Evolutionary conservation across 1,140 invertebrate genomes (phyloP).

Genomic region (Heliconius hermathena): DNA sequence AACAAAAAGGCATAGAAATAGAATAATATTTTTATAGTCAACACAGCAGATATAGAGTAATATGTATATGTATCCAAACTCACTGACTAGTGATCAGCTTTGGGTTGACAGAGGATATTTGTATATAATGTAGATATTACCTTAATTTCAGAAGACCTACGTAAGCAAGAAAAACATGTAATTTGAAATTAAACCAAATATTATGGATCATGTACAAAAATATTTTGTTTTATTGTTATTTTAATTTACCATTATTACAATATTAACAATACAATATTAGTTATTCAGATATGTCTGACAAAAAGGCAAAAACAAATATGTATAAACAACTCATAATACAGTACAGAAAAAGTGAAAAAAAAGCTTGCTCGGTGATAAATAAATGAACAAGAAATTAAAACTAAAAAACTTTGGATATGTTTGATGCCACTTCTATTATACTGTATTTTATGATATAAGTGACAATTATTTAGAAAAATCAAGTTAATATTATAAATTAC

Average conservation of each 20-base stretch:
- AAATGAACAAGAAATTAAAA: not conserved
- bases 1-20: too few relatives aligned
- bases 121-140: not conserved
- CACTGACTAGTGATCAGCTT: too few relatives aligned
- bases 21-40: too few relatives aligned
- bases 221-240: conserved; percentile 68
- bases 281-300: conserved; percentile 31
- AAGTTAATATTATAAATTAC: not conserved
- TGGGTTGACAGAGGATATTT: too few relatives aligned
- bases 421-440: not conserved
- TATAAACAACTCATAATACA: not conserved
- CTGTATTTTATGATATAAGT: not conserved
- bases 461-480: not conserved
- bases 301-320: conserved; percentile 6
- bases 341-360: not conserved
- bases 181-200: conserved; percentile 53
- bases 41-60: too few relatives aligned
- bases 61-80: too few relatives aligned
- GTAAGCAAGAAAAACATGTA: not conserved
- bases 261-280: conserved; percentile 57
- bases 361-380: not conserved
- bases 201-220: conserved; percentile 68
- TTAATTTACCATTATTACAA: conserved; percentile 65
- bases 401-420: not conserved
- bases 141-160: not conserved